phyloP scores from a whole-genome alignment of 1,140 invertebrate genomes.

The Bombus huntii region DNA sequence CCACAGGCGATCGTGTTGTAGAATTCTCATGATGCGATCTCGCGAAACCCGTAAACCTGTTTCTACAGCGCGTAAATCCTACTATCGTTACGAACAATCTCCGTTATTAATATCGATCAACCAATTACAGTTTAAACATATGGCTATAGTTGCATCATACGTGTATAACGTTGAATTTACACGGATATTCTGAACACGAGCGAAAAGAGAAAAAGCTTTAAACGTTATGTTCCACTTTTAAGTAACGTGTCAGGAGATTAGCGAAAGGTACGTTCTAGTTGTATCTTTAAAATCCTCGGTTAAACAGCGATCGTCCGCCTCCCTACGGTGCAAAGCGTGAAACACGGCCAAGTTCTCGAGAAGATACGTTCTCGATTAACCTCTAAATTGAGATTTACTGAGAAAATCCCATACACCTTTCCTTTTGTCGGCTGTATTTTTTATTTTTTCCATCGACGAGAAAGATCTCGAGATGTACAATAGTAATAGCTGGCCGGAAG shows the following conservation, averaged over 20 bases:
- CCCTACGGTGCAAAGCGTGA: not conserved
- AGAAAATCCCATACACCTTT: not conserved
- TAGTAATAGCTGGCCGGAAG: not conserved
- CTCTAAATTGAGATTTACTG: constrained; percentile 27
- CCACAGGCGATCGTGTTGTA: not conserved
- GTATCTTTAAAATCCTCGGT: not conserved
- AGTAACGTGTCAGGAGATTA: not conserved
- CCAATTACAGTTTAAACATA: not conserved
- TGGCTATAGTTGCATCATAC: too few species aligned
- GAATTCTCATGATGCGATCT: not conserved
- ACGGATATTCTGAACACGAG: not conserved
- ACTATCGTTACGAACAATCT: not conserved
- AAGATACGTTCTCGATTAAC: constrained; percentile 17
- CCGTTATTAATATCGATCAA: not conserved
- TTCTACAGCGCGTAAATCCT: not conserved
- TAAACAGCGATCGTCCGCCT: not conserved
- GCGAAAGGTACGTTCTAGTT: not conserved
- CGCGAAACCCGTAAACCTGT: not conserved
- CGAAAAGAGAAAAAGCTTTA: not conserved
- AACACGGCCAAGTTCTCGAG: not conserved
- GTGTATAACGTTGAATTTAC: not conserved
- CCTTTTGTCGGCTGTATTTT: not conserved
- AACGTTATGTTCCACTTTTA: not conserved
- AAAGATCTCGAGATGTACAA: not conserved
- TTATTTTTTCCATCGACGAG: too few species aligned